Evolutionary conservation across 2,888 invertebrate genomes (phyloP).

Genomic region (Acanthosepion pharaonis): DNA sequence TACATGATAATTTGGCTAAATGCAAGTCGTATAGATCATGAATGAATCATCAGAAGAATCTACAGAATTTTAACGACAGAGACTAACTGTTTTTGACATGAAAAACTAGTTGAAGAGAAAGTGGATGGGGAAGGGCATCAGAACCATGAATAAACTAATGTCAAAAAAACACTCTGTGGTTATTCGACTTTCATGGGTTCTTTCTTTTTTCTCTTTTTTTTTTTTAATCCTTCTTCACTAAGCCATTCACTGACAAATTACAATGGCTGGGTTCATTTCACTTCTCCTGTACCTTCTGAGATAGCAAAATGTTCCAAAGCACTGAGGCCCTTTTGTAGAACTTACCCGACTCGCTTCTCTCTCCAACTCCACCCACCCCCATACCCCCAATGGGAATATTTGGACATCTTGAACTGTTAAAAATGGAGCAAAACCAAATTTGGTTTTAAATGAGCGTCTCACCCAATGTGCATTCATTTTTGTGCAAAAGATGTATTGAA

Average conservation of each 20-base stretch:
- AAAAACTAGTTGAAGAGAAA: not conserved
- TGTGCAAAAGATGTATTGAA: too few relatives aligned
- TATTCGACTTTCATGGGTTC: not conserved
- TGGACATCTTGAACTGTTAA: not conserved
- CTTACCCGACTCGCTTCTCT: not conserved
- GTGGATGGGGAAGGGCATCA: not conserved
- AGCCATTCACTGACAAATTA: not conserved
- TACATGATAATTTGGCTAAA: not conserved
- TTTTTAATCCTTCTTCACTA: not conserved
- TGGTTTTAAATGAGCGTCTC: not conserved
- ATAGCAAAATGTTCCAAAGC: not conserved
- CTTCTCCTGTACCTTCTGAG: not conserved
- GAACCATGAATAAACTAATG: not conserved
- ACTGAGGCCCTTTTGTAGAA: not conserved
- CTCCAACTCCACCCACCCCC: not conserved
- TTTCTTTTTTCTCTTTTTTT: not conserved
- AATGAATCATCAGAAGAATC: not conserved
- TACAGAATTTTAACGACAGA: not conserved
- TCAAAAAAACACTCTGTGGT: not conserved
- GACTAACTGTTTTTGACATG: not conserved
- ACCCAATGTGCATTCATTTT: too few relatives aligned
- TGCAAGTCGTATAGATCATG: not conserved
- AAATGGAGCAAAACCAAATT: not conserved
- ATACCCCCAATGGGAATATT: not conserved
- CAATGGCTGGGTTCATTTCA: not conserved